phyloP scores from a whole-genome alignment of 1,140 invertebrate genomes.

The Pogonus chalceus region DNA sequence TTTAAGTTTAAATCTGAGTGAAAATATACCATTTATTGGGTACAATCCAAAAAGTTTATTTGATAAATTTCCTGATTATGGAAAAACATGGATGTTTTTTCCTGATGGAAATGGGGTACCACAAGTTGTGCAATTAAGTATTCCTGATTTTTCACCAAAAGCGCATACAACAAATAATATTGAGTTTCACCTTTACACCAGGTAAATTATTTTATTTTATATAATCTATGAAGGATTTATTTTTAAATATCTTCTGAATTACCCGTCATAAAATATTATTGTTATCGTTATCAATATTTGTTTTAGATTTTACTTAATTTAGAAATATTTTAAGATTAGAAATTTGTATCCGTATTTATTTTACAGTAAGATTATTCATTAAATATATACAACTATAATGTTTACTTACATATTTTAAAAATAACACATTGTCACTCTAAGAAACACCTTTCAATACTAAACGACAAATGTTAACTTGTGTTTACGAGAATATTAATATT shows the following conservation, averaged over 20 bases:
- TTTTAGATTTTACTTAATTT: background rate
- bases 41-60: background rate
- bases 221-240: background rate
- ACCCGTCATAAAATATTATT: too few species aligned
- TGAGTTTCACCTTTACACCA: constrained; percentile 33
- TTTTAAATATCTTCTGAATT: background rate
- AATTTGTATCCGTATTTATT: too few species aligned
- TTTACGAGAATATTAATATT: too few species aligned
- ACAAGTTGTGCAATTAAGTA: constrained; percentile 41
- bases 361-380: too few species aligned
- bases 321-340: too few species aligned
- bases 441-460: too few species aligned
- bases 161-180: constrained; percentile 21
- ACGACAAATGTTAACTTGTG: too few species aligned
- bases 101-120: constrained; percentile 49
- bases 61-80: constrained; percentile 32
- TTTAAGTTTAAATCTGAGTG: background rate
- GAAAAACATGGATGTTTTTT: constrained; percentile 53
- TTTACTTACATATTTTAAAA: too few species aligned
- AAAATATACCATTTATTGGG: background rate
- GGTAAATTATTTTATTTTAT: constrained; percentile 30
- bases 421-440: too few species aligned
- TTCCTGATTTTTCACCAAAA: constrained; percentile 22
- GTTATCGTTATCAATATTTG: background rate
- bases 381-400: too few species aligned